Conservation (phyloP, 2,797 vertebrate species). For the Poecilia velifera region DNA sequence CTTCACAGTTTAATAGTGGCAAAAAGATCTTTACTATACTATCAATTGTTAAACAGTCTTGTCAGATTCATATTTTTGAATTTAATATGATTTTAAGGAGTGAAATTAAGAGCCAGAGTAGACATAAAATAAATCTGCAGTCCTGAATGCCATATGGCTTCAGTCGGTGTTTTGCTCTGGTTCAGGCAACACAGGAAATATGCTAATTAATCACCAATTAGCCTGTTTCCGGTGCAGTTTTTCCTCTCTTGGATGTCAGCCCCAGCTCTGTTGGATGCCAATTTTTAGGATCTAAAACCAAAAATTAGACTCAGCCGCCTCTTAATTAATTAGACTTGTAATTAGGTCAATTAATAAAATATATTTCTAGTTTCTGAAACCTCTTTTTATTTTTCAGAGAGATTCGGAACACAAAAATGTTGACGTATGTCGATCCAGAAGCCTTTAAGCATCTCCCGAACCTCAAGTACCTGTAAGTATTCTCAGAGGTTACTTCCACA, state of each 20-base stretch:
- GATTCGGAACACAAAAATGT: constrained; percentile 90
- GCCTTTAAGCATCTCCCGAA: constrained; percentile 90
- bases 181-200: constrained; percentile 62
- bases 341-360: not conserved
- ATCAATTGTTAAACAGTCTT: not conserved
- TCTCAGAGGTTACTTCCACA: not conserved
- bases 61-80: not conserved
- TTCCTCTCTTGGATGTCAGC: constrained; percentile 25
- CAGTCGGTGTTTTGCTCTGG: constrained; percentile 32
- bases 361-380: not conserved
- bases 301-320: not conserved
- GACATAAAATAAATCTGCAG: not conserved
- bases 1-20: not conserved
- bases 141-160: constrained; percentile 26
- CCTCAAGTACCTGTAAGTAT: constrained; percentile 94
- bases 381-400: constrained; percentile 83
- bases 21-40: not conserved
- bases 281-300: not conserved
- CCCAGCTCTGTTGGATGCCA: constrained; percentile 31
- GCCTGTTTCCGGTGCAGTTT: constrained; percentile 54
- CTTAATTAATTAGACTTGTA: not conserved
- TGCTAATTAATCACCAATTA: constrained; percentile 71
- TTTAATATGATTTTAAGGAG: constrained; percentile 37
- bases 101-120: constrained; percentile 46
- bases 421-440: constrained; percentile 86